Conservation (phyloP, 1,140 invertebrate genomes). For the Parapsyche elsis region DNA sequence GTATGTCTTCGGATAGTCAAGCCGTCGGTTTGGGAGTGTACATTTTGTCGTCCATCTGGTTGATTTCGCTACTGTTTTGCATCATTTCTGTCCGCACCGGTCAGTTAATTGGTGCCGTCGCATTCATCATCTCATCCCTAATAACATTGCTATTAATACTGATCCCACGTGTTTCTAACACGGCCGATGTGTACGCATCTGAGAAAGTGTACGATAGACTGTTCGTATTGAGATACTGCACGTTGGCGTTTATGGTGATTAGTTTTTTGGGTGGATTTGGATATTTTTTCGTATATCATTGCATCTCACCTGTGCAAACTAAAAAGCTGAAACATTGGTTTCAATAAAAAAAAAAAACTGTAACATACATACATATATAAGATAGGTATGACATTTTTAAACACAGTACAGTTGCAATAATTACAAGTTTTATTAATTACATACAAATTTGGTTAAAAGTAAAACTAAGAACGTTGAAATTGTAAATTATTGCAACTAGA, state of each 20-base stretch:
- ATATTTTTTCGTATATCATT: constrained; percentile 60
- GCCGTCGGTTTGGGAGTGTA: constrained; percentile 61
- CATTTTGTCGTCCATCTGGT: constrained; percentile 62
- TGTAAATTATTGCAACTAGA: neutral
- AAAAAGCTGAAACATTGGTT: constrained; percentile 61
- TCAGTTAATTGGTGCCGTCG: constrained; percentile 62
- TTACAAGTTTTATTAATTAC: neutral
- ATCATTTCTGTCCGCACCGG: constrained; percentile 63
- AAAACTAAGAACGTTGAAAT: too few relatives aligned
- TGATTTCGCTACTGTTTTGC: constrained; percentile 60
- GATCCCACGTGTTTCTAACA: constrained; percentile 59
- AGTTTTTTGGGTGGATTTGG: constrained; percentile 58
- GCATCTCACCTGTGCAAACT: constrained; percentile 60
- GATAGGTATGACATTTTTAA: constrained; percentile 27
- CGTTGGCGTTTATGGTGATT: constrained; percentile 59
- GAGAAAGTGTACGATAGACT: constrained; percentile 63
- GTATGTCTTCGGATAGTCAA: constrained; percentile 51
- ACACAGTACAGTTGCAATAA: neutral
- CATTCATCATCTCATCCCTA: constrained; percentile 58
- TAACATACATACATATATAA: neutral
- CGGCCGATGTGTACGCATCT: constrained; percentile 55
- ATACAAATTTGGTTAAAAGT: neutral
- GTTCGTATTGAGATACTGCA: constrained; percentile 59
- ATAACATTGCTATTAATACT: constrained; percentile 60
- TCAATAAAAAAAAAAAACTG: constrained; percentile 57